Evolutionary conservation across 1,140 invertebrate genomes (phyloP), one percentile per base, ranked within the genome.

Genomic region (Drosophila murphyi): DNA sequence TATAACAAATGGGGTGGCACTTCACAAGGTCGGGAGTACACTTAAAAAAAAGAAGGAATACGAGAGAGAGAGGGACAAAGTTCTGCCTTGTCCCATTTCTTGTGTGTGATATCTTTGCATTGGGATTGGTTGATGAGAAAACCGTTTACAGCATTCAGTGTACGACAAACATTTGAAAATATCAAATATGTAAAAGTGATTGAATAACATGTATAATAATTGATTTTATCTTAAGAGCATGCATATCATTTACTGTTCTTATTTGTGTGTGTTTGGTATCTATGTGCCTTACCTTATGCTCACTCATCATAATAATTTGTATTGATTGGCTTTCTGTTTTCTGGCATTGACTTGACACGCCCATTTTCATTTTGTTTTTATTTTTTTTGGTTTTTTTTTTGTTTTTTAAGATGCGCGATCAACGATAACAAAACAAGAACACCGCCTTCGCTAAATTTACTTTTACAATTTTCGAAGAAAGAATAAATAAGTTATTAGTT

Each of bases 251-350:
- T 62, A 62, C 59, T 70, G 62, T 69, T 70, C 56, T 43, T 43
- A 47, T 35, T 74, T 69, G 50, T 74, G 72, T 74, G 51, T 60
- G 20, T 34, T 50, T 62, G 72, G 72, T 65, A 74, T 74, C 72
- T 74, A 74, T 74, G 65, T 70, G 51, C 72, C 91, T 82, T 92
- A 92, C 91, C 91, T 92, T 92, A 92, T 92, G 91, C 91, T 92
- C 91, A 92, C 91, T 74, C 83, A 86, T 89, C 86, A 76, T 78
- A 87, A n/a, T 78, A 68, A 87, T 89, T 89, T 87, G 80, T 80
- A 87, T 43, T 43, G 39, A 43, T 43, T 86, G 78, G 81, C 78
- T 87, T 87, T 88, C 86, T 90, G 85, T 76, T 89, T 80, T 78
- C 76, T 87, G 71, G 70, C 64, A 69, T 75, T 82, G 70, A 63